Conservation (phyloP, 2,113 vertebrate genomes). For the Pteropus alecto region DNA sequence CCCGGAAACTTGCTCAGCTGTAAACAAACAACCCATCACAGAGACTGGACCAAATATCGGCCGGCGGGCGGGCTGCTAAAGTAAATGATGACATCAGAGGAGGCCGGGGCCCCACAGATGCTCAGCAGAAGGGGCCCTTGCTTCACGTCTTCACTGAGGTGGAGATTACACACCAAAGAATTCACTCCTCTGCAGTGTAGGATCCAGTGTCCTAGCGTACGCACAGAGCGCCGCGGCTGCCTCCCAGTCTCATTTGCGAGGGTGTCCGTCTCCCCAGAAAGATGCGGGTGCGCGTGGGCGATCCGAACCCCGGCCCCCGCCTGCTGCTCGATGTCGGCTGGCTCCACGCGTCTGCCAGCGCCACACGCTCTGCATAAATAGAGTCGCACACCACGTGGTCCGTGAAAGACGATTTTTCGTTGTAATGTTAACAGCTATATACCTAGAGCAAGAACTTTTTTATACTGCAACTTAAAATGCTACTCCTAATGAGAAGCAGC, state of each 20-base stretch:
- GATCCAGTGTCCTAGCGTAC: accelerated
- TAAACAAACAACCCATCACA: conserved; percentile 55
- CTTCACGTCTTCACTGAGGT: not conserved
- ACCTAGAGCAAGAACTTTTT: not conserved
- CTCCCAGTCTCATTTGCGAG: not conserved
- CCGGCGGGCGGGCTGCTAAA: not conserved
- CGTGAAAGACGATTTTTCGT: not conserved
- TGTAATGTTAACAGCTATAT: not conserved
- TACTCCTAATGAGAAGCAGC: not conserved
- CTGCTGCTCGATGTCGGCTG: no score
- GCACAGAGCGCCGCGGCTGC: no score
- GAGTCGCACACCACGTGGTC: not conserved
- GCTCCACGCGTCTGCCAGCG: no score
- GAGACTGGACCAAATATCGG: conserved; percentile 40
- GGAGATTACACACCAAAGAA: not conserved
- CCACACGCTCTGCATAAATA: not conserved
- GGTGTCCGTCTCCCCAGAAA: not conserved
- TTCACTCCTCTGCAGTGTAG: not conserved
- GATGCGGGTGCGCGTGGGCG: no score
- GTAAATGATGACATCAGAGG: not conserved
- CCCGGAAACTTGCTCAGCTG: conserved; percentile 30
- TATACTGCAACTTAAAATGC: not conserved
- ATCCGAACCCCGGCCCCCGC: no score
- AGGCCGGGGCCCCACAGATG: not conserved
- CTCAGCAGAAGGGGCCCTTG: not conserved